These are phyloP conservation scores for Poecile montanus DNA, from an alignment of 2,797 vertebrate genomes.

Conservation along the genomic window DNA sequence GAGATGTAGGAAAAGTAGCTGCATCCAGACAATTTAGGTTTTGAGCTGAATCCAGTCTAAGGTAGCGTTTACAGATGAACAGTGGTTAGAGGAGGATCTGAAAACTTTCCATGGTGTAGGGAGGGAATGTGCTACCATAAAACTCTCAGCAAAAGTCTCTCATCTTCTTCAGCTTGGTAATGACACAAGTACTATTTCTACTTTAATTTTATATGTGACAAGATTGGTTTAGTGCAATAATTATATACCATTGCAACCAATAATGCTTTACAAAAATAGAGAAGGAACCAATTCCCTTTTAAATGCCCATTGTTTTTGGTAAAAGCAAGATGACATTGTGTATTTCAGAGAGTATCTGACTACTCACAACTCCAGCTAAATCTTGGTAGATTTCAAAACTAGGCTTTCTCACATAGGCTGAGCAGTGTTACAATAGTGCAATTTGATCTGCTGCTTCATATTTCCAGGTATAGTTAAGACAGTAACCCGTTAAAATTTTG, in stretches of 20 bases:
- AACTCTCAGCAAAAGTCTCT: background rate
- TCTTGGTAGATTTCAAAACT: background rate
- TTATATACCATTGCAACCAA: background rate
- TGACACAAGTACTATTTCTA: constrained; percentile 25
- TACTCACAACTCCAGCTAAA: background rate
- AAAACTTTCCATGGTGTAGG: background rate
- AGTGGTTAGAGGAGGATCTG: background rate
- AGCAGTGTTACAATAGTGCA: rapidly evolving
- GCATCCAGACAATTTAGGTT: background rate
- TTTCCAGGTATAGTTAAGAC: background rate
- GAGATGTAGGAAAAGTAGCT: background rate
- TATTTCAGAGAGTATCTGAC: background rate
- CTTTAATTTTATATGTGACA: constrained; percentile 5
- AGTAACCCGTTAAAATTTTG: background rate
- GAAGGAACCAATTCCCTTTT: background rate
- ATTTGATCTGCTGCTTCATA: background rate
- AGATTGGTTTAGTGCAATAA: background rate
- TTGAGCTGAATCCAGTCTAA: background rate
- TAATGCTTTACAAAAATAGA: background rate
- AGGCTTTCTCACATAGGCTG: background rate
- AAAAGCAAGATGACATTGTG: background rate
- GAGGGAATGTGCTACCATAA: background rate
- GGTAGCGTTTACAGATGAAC: background rate
- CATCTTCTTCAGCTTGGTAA: constrained; percentile 8
- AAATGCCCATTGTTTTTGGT: background rate